Conservation (phyloP, 2,888 invertebrate genomes). For the Philhelius pedissequus region DNA sequence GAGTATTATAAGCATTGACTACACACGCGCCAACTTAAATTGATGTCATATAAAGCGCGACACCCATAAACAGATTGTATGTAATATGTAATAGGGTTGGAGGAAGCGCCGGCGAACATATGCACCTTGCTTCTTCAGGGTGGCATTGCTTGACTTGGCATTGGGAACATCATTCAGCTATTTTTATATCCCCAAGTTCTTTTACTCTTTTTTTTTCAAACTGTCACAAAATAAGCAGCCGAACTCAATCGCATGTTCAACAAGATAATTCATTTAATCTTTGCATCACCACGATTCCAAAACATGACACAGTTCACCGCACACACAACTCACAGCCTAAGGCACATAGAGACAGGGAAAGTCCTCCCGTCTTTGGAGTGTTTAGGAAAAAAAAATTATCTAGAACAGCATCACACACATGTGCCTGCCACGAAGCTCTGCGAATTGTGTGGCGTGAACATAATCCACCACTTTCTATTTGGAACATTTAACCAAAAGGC, state of each 20-base stretch:
- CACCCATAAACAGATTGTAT: neutral
- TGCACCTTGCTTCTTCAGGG: neutral
- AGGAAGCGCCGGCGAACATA: no score
- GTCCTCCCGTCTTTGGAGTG: neutral
- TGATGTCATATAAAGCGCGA: conserved; percentile 32
- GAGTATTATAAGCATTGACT: neutral
- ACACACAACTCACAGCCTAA: neutral
- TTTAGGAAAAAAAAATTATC: neutral
- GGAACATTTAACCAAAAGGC: conserved; percentile 19
- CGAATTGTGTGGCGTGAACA: neutral
- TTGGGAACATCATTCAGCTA: conserved; percentile 1
- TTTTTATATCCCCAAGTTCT: neutral
- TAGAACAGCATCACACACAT: conserved; percentile 10
- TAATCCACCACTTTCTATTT: conserved; percentile 18
- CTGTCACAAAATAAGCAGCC: conserved; percentile 18
- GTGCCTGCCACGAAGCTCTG: neutral
- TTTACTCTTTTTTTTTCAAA: neutral
- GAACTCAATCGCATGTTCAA: conserved; percentile 49
- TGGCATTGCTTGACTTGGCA: neutral
- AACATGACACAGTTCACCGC: conserved; percentile 25
- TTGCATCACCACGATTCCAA: conserved; percentile 24
- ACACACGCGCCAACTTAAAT: conserved; percentile 25
- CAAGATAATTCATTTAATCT: conserved; percentile 54
- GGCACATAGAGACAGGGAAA: neutral
- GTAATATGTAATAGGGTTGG: no score